Percentiles rank a stretch among this genome's conserved stretches.
phyloP scores from a whole-genome alignment of 2,888 invertebrate genomes.

The Encarsia formosa region DNA sequence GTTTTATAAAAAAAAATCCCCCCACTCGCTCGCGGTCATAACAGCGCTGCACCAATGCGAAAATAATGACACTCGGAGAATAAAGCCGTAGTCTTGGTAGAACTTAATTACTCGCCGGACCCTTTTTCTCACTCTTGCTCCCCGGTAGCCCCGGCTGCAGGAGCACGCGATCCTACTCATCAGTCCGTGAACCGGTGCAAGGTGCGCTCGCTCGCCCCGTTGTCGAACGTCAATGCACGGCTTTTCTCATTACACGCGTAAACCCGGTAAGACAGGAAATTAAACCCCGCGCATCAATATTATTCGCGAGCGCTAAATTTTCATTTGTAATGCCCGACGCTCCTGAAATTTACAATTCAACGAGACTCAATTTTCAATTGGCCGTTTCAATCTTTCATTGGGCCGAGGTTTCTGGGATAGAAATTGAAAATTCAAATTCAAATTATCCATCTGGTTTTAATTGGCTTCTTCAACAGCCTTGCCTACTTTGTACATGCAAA shows the following conservation, averaged over 20 bases:
- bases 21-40: conserved; percentile 31
- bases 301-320: background rate
- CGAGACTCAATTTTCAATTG: too few species aligned
- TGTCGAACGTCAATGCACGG: conserved; percentile 11
- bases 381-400: too few species aligned
- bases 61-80: conserved; percentile 45
- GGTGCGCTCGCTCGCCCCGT: conserved; percentile 6
- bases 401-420: too few species aligned
- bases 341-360: too few species aligned
- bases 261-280: background rate
- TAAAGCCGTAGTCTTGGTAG: conserved; percentile 42
- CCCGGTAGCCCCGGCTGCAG: background rate
- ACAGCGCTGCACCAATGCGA: conserved; percentile 46
- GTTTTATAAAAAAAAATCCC: background rate
- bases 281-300: background rate
- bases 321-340: too few species aligned
- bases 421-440: too few species aligned
- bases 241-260: conserved; percentile 5
- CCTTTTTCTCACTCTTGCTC: conserved; percentile 35
- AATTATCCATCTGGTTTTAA: too few species aligned
- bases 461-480: too few species aligned
- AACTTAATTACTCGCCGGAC: conserved; percentile 45
- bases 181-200: conserved; percentile 44
- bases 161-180: conserved; percentile 48
- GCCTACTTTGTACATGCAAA: too few species aligned